Base-by-base conservation (phyloP, 1,140 invertebrate genomes). In the Danaus plexippus region DNA sequence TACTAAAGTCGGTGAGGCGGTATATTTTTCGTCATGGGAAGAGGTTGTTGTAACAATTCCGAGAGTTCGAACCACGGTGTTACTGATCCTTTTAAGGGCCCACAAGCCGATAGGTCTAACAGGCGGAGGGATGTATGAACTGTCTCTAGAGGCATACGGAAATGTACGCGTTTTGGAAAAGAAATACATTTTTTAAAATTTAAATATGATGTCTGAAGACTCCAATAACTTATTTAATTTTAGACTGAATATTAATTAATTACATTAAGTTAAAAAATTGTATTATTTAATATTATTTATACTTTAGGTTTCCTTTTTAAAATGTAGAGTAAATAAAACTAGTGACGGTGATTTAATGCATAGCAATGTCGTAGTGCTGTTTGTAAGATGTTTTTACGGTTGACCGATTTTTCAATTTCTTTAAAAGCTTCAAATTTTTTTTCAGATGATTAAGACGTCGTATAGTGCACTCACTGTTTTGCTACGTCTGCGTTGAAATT, bases 361-460 rank as follows among this genome's bases (percentile, higher is more conserved):
- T 32, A 32, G 22, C 22, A 32, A 7, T 4, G 22, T 32, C 22
- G n/a, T n/a, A 32, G 22, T 32, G 22, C 7, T 32, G 22, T 8
- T 32, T 2, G 22, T 32, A 32, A 32, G 22, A 32, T 8, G 22
- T 32, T 32, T 32, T 32, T 32, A 2, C 22, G 7, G 22, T 32
- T 32, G 22, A 32, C 1, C 22, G 22, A 32, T 32, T 32, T 32
- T 32, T 32, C 7, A 32, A 32, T 32, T 32, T 32, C 22, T 32
- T 32, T 32, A 32, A 32, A 32, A 32, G 22, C 22, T 32, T 32
- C 7, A 7, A 10, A 50, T 52, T 65, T 18, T 43, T 47, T 63
- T 78, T 47, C 74, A 83, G 80, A 63, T 80, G 60, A 64, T 83
- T 56, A 80, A 80, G 61, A 71, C 76, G 9, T 77, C 80, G 5